A percentile compares a stretch with the other conserved stretches of the same genome.
Evolutionary conservation across 64 coral and sea anemone species (phyloP).

Genomic region (Dendrophyllia cribrosa): DNA sequence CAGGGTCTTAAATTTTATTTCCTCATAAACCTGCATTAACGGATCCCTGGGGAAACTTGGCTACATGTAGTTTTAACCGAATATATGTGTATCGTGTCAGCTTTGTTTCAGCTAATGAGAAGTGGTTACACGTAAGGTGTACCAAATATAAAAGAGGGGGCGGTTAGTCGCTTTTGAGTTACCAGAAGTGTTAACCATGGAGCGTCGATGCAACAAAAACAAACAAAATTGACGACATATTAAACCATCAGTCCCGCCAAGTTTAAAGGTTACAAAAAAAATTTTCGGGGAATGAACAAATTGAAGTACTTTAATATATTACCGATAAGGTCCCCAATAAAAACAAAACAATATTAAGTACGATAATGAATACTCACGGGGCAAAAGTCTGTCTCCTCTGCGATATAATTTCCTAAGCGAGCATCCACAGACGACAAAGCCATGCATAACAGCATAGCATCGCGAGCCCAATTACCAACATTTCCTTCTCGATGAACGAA

Average conservation of each 20-base stretch:
- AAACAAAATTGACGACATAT: background rate
- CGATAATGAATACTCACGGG: conserved; percentile 77
- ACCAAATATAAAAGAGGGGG: too few species aligned
- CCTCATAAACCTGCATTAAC: too few species aligned
- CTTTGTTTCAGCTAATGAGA: too few species aligned
- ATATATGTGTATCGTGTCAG: too few species aligned
- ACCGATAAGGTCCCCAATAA: background rate
- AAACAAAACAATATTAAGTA: background rate
- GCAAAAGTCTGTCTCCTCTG: conserved; percentile 95
- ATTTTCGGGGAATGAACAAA: background rate
- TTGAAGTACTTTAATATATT: background rate
- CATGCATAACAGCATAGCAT: conserved; percentile 95
- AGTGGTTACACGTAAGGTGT: too few species aligned
- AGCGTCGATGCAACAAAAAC: background rate
- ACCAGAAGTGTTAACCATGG: too few species aligned
- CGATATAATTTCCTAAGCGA: conserved; percentile 84
- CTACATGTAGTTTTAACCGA: too few species aligned
- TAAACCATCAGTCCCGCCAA: background rate
- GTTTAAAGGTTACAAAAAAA: background rate
- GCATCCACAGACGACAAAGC: conserved; percentile 90
- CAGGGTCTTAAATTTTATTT: too few species aligned
- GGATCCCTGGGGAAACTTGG: too few species aligned
- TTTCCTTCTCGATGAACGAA: conserved; percentile 92
- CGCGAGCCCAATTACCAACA: conserved; percentile 84
- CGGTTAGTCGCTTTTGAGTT: too few species aligned